A percentile compares a stretch with the other conserved stretches of the same genome.
Conservation (phyloP, 2,113 vertebrate species). For the Clarias magur region DNA sequence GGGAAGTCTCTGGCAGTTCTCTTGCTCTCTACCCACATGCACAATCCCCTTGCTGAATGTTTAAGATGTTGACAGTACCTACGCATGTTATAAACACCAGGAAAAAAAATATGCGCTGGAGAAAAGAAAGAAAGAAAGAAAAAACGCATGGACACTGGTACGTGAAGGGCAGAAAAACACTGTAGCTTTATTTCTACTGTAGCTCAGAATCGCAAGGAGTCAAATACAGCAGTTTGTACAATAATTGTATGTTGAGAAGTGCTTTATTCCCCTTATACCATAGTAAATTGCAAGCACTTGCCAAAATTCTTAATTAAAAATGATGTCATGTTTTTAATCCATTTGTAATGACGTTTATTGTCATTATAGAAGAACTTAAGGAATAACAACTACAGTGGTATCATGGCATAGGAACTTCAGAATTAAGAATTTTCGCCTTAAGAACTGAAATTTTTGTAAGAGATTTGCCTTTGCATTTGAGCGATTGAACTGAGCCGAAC, state of each 20-base stretch:
- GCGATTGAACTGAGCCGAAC: too few relatives aligned
- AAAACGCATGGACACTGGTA: conserved; percentile 4
- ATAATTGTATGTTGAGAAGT: not conserved
- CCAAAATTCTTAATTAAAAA: not conserved
- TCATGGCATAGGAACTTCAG: too few relatives aligned
- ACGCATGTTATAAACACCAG: conserved; percentile 33
- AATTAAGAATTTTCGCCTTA: too few relatives aligned
- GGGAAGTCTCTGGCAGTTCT: conserved; percentile 40
- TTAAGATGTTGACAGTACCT: conserved; percentile 30
- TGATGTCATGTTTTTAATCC: not conserved
- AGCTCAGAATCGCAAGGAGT: not conserved
- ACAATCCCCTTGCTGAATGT: conserved; percentile 39
- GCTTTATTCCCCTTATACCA: not conserved
- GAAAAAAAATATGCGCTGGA: conserved; percentile 8
- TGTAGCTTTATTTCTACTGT: not conserved
- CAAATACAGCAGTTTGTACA: not conserved
- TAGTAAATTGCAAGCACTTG: not conserved
- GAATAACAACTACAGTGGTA: not conserved
- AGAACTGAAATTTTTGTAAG: too few relatives aligned
- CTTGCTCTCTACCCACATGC: conserved; percentile 32
- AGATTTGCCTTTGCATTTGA: too few relatives aligned
- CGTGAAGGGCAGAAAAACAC: not conserved
- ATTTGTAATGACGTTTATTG: not conserved
- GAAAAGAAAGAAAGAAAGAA: not conserved
- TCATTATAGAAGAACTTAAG: not conserved